Base-by-base conservation (phyloP, 2,797 vertebrate species). In the Schizopygopsis malacanthus region DNA sequence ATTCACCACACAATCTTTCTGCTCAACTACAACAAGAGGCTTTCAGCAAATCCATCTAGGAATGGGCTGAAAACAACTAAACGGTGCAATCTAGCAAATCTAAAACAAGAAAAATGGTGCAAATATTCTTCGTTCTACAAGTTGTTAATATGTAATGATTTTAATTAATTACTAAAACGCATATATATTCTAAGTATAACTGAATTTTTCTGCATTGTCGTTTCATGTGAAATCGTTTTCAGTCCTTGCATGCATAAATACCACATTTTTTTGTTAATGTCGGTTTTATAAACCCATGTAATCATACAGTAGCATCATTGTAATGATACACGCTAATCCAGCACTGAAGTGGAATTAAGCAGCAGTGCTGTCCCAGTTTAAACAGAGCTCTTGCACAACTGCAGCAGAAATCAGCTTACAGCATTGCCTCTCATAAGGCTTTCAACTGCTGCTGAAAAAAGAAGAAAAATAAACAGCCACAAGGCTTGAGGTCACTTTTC, bases 301-400 rank as follows among this genome's bases (percentile, higher is more conserved):
- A 88, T 84, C 56, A 82, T 63, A 79, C 77, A 79, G 59, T 77
- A 70, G 84, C 73, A 85, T 81, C 85, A 85, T 76, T 84, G 76
- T 87, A 84, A 87, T 87, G 88, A 88, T 84, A 86, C 76, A 20
- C 71, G 16, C 81, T 92, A 90, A 91, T 91, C 89, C 90, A 87
- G 67, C 79, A 82, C 54, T 84, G 79, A 83, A 71, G 75, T 59
- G 28, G 89, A 89, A 87, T 87, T 88, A 88, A 88, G 89, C 79
- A 70, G 47, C 18, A 77, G 79, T 54, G 13, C 82, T 90, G 91
- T 80, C 85, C 90, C 86, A 89, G 82, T 88, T 89, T 89, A 82
- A 85, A 73, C 59, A 77, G 82, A 79, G 73, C 84, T 87, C 81
- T 91, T 89, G 87, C 73, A 69, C 85, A 90, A 91, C 82, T 72